phyloP scores from a whole-genome alignment of 2,888 invertebrate species.

The Shargacucullia verbasci region DNA sequence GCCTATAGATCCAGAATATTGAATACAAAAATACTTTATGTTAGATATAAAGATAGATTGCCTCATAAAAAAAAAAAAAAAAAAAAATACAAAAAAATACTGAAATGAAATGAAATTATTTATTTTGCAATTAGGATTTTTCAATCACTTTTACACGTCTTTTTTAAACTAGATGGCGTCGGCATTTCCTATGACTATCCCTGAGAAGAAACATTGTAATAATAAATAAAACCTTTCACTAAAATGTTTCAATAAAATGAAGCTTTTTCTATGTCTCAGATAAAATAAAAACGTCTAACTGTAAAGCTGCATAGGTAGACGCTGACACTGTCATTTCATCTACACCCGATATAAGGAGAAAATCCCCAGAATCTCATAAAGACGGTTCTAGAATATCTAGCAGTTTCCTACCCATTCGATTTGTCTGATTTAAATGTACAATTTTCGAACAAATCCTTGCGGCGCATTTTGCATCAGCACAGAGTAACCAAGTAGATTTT shows the following conservation, averaged over 20 bases:
- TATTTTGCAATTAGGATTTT: too few species aligned
- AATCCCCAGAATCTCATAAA: slow-evolving; percentile 7
- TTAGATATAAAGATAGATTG: too few species aligned
- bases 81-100: too few species aligned
- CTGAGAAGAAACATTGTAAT: too few species aligned
- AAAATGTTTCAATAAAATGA: slow-evolving; percentile 2
- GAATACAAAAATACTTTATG: too few species aligned
- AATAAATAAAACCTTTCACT: too few species aligned
- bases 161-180: too few species aligned
- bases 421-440: slow-evolving; percentile 54
- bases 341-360: slow-evolving; percentile 6
- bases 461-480: slow-evolving; percentile 39
- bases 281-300: slow-evolving; percentile 4
- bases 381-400: slow-evolving; percentile 24
- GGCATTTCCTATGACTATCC: too few species aligned
- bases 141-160: too few species aligned
- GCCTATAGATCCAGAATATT: too few species aligned
- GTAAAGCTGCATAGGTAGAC: slow-evolving; percentile 4
- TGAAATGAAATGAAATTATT: too few species aligned
- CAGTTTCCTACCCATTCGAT: slow-evolving; percentile 14
- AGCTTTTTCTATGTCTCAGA: neutral
- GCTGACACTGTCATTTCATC: slow-evolving; percentile 18
- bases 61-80: too few species aligned
- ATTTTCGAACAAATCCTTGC: slow-evolving; percentile 49
- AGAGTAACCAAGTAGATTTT: slow-evolving; percentile 34